Evolutionary conservation across 2,797 vertebrate species (phyloP).

Genomic region (Sciurus carolinensis): DNA sequence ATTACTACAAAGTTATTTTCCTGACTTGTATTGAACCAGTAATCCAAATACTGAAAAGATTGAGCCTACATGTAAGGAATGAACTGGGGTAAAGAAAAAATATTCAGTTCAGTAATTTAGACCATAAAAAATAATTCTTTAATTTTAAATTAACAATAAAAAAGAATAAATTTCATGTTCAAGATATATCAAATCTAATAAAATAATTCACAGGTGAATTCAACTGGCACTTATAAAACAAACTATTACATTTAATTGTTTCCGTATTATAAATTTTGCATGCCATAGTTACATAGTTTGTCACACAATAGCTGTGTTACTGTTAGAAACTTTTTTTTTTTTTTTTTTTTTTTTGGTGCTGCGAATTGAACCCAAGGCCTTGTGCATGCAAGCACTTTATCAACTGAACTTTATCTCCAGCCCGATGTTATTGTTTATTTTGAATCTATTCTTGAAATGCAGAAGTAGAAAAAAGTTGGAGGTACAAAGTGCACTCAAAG

Average conservation of each 20-base stretch:
- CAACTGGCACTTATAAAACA: neutral
- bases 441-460: neutral
- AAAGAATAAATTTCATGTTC: neutral
- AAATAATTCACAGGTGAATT: neutral
- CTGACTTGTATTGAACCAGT: no score
- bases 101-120: no score
- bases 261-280: conserved; percentile 1
- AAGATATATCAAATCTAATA: neutral
- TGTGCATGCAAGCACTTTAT: no score
- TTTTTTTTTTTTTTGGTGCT: no score
- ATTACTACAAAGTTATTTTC: no score
- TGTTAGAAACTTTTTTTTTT: neutral
- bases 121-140: neutral
- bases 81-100: no score
- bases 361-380: no score
- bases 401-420: no score
- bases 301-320: neutral
- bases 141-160: conserved; percentile 48
- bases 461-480: neutral
- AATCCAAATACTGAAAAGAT: no score
- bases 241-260: conserved; percentile 29
- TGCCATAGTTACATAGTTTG: neutral
- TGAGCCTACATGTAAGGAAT: no score
- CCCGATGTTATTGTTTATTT: neutral
- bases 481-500: neutral